Evolutionary conservation across 2,113 vertebrate genomes (phyloP).

Genomic region (Silurus meridionalis): DNA sequence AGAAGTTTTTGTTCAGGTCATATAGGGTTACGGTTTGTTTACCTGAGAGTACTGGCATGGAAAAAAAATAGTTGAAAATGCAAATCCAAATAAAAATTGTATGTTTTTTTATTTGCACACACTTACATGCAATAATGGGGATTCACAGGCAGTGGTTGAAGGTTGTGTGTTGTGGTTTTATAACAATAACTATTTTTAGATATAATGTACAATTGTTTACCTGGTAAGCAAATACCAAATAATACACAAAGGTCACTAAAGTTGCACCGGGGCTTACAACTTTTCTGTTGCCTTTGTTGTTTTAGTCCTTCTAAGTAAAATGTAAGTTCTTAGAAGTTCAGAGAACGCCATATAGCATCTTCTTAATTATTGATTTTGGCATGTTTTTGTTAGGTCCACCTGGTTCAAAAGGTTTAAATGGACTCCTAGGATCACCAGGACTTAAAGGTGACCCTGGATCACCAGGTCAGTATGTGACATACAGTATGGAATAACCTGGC

Average conservation of each 20-base stretch:
- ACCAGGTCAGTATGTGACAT: constrained; percentile 32
- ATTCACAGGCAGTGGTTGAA: neutral
- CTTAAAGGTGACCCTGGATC: constrained; percentile 24
- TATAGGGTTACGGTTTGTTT: neutral
- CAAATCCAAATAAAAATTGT: neutral
- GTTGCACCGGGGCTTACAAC: neutral
- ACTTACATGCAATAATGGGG: neutral
- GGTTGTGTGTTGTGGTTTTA: neutral
- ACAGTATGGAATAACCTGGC: neutral
- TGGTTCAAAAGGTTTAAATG: constrained; percentile 36
- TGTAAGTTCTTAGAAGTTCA: neutral
- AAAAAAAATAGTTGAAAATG: neutral
- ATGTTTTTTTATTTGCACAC: neutral
- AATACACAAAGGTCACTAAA: neutral
- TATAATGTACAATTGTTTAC: neutral
- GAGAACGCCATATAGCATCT: neutral
- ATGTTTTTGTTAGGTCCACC: constrained; percentile 33
- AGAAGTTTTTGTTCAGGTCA: neutral
- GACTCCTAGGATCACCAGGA: constrained; percentile 14
- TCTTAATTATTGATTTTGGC: neutral
- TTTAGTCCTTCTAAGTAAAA: neutral
- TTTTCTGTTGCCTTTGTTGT: neutral
- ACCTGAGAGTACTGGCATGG: neutral
- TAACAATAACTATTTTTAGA: neutral
- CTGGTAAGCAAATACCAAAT: neutral